A percentile compares a stretch with the other conserved stretches of the same genome.
Evolutionary conservation across 2,113 vertebrate species (phyloP).

Genomic region (Sterna hirundo): DNA sequence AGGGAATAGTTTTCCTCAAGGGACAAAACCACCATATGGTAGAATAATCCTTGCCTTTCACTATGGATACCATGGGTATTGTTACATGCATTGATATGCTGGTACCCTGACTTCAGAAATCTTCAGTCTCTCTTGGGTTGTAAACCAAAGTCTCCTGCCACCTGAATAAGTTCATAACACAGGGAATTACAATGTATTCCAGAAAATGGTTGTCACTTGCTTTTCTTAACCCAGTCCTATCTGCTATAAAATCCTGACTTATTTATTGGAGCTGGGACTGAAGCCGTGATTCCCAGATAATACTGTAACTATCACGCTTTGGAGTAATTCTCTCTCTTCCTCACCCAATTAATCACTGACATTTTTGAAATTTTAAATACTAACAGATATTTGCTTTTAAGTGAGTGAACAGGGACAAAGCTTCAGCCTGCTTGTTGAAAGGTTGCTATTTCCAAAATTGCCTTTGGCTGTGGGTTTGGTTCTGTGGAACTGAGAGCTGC

Average conservation of each 20-base stretch:
- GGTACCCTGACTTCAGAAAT: not conserved
- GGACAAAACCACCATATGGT: not conserved
- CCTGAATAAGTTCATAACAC: not conserved
- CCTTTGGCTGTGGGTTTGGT: not conserved
- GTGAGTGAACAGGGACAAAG: not conserved
- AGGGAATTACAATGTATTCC: not conserved
- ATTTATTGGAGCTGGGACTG: not conserved
- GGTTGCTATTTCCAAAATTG: not conserved
- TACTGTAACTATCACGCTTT: not conserved
- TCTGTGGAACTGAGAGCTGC: not conserved
- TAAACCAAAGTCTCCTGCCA: not conserved
- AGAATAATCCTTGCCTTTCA: not conserved
- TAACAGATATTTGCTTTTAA: not conserved
- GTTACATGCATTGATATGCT: not conserved
- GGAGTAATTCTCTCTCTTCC: not conserved
- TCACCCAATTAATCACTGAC: not conserved
- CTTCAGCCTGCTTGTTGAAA: not conserved
- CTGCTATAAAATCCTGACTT: not conserved
- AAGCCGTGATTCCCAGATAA: not conserved
- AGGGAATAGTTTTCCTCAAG: not conserved
- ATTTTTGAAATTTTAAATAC: not conserved
- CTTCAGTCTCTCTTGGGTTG: not conserved
- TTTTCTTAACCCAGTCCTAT: not conserved
- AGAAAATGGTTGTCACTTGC: not conserved
- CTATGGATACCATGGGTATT: not conserved